phyloP scores from a whole-genome alignment of 2,797 vertebrate species.

The Pogonophryne albipinna region DNA sequence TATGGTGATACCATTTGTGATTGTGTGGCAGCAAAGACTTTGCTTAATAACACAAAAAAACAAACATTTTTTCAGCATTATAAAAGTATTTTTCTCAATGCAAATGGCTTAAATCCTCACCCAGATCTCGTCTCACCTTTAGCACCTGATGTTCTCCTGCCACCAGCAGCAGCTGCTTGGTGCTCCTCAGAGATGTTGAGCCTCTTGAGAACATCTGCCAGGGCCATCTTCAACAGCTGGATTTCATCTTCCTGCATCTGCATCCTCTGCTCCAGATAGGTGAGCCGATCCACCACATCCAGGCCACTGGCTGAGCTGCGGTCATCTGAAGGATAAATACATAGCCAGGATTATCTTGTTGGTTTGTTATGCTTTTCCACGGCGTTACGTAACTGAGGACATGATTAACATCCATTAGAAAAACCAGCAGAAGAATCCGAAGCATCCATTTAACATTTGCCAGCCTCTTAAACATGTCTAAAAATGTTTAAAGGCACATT shows the following conservation, averaged over 20 bases:
- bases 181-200: conserved; percentile 94
- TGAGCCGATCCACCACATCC: conserved; percentile 94
- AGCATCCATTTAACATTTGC: neutral
- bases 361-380: neutral
- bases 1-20: neutral
- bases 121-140: conserved; percentile 66
- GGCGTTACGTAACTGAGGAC: conserved; percentile 18
- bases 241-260: conserved; percentile 99
- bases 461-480: neutral
- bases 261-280: conserved; percentile 96
- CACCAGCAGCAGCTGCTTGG: conserved; percentile 85
- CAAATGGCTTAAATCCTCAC: neutral
- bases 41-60: too few species aligned
- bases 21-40: neutral
- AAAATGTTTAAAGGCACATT: neutral
- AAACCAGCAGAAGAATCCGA: neutral
- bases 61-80: too few species aligned
- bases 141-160: conserved; percentile 86
- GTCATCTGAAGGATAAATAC: conserved; percentile 85
- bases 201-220: conserved; percentile 95
- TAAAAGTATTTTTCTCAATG: too few species aligned
- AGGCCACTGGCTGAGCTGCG: conserved; percentile 92
- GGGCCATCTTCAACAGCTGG: conserved; percentile 94
- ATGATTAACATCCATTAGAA: neutral
- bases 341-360: conserved; percentile 13